A percentile compares a stretch with the other conserved stretches of the same genome.
Conservation (phyloP, 2,797 vertebrate species). For the Gephyroberyx darwinii region DNA sequence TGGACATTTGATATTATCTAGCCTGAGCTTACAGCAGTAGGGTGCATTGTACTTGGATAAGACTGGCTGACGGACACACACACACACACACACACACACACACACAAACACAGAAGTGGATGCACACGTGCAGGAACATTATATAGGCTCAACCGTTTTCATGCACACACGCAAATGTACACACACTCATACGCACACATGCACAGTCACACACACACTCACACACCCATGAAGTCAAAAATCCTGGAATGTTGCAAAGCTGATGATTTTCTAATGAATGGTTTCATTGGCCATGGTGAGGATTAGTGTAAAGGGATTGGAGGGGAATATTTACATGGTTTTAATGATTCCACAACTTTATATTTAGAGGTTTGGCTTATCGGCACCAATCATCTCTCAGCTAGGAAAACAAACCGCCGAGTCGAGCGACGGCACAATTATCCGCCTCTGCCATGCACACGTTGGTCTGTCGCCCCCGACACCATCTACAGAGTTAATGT, state of each 20-base stretch:
- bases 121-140: constrained; percentile 16
- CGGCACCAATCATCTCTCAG: constrained; percentile 76
- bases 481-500: constrained; percentile 71
- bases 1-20: no score
- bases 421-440: constrained; percentile 74
- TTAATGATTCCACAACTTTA: constrained; percentile 84
- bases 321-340: constrained; percentile 82
- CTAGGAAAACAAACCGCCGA: constrained; percentile 69
- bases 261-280: constrained; percentile 84
- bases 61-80: no score
- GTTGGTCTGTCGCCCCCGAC: constrained; percentile 67
- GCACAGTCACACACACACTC: constrained; percentile 28
- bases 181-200: constrained; percentile 29
- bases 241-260: constrained; percentile 81
- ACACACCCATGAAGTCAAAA: constrained; percentile 66
- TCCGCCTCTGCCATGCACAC: constrained; percentile 51
- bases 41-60: no score
- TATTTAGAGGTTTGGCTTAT: constrained; percentile 83
- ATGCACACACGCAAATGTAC: constrained; percentile 30
- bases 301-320: constrained; percentile 86
- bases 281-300: constrained; percentile 82
- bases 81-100: constrained; percentile 15
- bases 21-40: no score
- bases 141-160: not conserved
- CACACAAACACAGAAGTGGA: constrained; percentile 43